Evolutionary conservation across 1,140 invertebrate genomes (phyloP).

Genomic region (Bombus difficillimus): DNA sequence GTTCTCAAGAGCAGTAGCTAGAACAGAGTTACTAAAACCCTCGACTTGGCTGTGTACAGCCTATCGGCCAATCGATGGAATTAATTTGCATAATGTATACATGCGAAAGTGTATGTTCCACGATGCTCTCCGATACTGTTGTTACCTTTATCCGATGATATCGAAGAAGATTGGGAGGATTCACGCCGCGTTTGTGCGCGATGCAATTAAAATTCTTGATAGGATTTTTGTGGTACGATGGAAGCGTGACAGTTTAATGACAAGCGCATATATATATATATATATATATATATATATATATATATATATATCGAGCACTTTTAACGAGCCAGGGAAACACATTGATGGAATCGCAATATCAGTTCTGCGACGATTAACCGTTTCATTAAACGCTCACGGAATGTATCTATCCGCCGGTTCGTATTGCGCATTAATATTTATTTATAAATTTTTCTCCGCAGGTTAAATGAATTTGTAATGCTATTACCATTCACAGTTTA

Average conservation of each 20-base stretch:
- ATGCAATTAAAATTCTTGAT: conserved; percentile 37
- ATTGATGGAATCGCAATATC: neutral
- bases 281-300: too few relatives aligned
- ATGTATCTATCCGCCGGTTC: neutral
- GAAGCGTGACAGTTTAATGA: conserved; percentile 1
- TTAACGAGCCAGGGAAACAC: neutral
- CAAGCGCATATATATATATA: too few relatives aligned
- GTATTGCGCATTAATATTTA: neutral
- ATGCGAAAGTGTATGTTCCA: conserved; percentile 62
- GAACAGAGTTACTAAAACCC: conserved; percentile 52
- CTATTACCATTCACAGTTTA: conserved; percentile 2
- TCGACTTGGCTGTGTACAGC: conserved; percentile 65
- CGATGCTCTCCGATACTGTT: conserved; percentile 51
- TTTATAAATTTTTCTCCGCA: neutral
- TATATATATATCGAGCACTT: neutral
- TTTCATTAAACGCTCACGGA: too few relatives aligned
- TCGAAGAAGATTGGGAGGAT: neutral
- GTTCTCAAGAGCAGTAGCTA: conserved; percentile 25
- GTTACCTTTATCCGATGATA: conserved; percentile 44
- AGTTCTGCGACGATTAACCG: neutral
- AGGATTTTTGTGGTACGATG: conserved; percentile 19
- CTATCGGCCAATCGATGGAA: conserved; percentile 70
- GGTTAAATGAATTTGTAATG: neutral
- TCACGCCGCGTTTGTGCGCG: neutral
- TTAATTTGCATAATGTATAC: conserved; percentile 75